Conservation (phyloP, 2,113 vertebrate species). For the Narcine bancroftii region DNA sequence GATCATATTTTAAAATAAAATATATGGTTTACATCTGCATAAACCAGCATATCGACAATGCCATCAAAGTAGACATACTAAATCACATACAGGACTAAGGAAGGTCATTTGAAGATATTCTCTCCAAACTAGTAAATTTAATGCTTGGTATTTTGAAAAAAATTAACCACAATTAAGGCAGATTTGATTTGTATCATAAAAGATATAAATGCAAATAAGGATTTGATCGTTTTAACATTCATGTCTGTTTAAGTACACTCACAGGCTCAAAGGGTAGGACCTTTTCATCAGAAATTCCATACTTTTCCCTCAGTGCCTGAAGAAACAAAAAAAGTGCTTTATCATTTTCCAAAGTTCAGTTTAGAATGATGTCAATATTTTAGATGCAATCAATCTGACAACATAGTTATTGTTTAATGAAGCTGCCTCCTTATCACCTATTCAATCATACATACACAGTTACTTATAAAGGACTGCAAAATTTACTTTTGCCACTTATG, state of each 20-base stretch:
- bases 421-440: too few species aligned
- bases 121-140: neutral
- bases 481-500: neutral
- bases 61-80: neutral
- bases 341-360: neutral
- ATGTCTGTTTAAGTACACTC: slow-evolving; percentile 48
- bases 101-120: neutral
- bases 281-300: slow-evolving; percentile 89
- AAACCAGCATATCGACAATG: neutral
- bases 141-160: neutral
- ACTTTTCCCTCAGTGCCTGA: slow-evolving; percentile 82
- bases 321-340: slow-evolving; percentile 28
- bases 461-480: neutral
- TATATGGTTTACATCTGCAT: neutral
- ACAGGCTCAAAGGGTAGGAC: slow-evolving; percentile 91
- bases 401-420: neutral
- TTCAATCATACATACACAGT: too few species aligned
- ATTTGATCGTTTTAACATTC: too few species aligned
- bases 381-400: neutral
- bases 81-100: neutral
- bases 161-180: neutral
- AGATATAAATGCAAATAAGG: too few species aligned
- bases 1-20: neutral
- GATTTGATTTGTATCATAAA: neutral
- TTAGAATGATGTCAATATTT: neutral